Evolutionary conservation across 2,888 invertebrate species (phyloP), one percentile per base, ranked within the genome.

Genomic region (Acrobasis suavella): DNA sequence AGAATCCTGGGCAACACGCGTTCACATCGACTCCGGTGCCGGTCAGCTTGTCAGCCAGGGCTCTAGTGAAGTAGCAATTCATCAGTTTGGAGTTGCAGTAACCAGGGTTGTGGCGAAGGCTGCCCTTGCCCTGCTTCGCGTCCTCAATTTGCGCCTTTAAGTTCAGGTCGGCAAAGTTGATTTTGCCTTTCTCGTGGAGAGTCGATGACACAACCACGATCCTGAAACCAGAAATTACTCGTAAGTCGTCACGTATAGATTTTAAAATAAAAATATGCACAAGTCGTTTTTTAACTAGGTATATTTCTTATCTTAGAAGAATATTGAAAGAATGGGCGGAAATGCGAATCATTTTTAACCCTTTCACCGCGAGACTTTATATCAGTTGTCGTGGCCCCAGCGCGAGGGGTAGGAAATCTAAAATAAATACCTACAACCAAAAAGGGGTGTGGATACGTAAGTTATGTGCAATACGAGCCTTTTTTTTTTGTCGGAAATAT

Each of bases 21-120:
- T 95, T 95, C 0, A 95, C 94, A 70, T 94, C 94, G 16, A 96
- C 90, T 0, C 94, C 94, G 0, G 86, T 89, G 15, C 92, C 91
- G 70, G 89, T 84, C 8, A 93, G 78, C 68, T 92, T 89, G 62
- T 92, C 93, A 0, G 96, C 94, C 50, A 97, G 83, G 60, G 95
- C 95, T 65, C 90, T 86, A 14, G 94, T 94, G 80, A 96, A 96
- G 78, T 96, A 95, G 2, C 93, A 93, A 77, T 96, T 96, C 76
- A 96, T 96, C 59, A 97, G 82, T 86, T 97, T 97, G 0, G 96
- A 96, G 82, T 96, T 96, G 66, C 94, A 93, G 78, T 97, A 97
- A 0, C 93, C 94, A 12, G 94, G 92, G 78, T 95, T 95, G 62
- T 81, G 83, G 0, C 88, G 85, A 0, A 72, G 83, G 1, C 72